A percentile compares a stretch with the other conserved stretches of the same genome.
Conservation (phyloP, 2,888 invertebrate species). For the Callyntrura sp. region DNA sequence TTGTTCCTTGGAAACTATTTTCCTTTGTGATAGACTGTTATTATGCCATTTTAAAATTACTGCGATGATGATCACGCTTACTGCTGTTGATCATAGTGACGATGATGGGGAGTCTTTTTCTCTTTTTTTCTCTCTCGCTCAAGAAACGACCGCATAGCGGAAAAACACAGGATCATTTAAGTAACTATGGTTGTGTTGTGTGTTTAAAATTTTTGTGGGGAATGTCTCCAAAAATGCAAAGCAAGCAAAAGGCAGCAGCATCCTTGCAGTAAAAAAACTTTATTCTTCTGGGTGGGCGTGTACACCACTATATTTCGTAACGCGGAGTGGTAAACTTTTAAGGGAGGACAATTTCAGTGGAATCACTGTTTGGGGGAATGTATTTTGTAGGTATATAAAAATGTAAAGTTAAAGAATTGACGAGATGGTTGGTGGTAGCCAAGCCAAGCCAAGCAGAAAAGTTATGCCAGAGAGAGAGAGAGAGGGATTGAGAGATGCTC, state of each 20-base stretch:
- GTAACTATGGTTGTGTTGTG: background rate
- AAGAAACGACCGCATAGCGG: background rate
- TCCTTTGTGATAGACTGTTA: conserved; percentile 68
- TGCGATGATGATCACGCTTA: background rate
- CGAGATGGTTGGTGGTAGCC: conserved; percentile 26
- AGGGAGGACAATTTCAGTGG: conserved; percentile 32
- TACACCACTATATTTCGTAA: conserved; percentile 20
- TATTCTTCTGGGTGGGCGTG: conserved; percentile 76
- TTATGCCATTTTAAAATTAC: conserved; percentile 49
- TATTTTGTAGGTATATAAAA: background rate
- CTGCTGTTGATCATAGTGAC: background rate
- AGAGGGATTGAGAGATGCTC: conserved; percentile 19
- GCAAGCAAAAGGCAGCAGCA: background rate
- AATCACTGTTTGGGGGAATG: conserved; percentile 26
- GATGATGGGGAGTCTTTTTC: conserved; percentile 9
- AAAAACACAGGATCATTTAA: background rate
- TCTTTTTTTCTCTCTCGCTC: background rate
- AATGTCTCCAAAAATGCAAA: background rate
- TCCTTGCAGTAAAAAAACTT: conserved; percentile 29
- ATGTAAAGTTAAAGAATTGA: conserved; percentile 16
- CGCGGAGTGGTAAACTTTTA: conserved; percentile 36
- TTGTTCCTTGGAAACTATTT: conserved; percentile 23
- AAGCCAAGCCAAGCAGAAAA: conserved; percentile 50
- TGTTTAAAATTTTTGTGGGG: background rate
- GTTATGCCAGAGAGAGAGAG: background rate